Conservation (phyloP, 2,113 vertebrate genomes). For the Phocoena phocoena region DNA sequence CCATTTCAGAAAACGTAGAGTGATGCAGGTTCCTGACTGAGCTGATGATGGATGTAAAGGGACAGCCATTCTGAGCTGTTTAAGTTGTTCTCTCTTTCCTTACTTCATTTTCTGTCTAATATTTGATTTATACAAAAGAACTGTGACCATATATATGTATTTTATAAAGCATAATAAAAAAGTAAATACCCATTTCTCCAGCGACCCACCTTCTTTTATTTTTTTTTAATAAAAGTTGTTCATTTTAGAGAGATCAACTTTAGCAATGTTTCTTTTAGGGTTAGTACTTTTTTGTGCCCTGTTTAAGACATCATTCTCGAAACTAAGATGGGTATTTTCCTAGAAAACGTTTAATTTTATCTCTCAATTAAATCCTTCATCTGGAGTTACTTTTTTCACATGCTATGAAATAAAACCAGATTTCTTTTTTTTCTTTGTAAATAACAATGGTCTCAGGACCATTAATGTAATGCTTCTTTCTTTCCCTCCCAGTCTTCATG, state of each 20-base stretch:
- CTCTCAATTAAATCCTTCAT: neutral
- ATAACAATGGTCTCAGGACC: neutral
- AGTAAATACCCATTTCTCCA: neutral
- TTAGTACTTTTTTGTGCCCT: neutral
- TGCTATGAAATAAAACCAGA: neutral
- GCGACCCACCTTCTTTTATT: neutral
- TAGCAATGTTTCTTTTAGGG: neutral
- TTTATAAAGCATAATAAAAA: neutral
- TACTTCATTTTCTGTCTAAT: neutral
- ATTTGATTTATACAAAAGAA: neutral
- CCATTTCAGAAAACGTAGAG: slow-evolving; percentile 54
- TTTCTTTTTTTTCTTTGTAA: neutral
- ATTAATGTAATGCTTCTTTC: neutral
- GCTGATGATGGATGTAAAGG: neutral
- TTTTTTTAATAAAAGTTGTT: slow-evolving; percentile 8
- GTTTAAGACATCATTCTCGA: neutral
- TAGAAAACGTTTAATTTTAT: too few species aligned
- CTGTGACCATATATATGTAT: neutral
- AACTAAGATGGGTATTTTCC: neutral
- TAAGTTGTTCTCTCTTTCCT: neutral
- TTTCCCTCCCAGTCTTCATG: neutral
- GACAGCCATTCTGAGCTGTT: neutral
- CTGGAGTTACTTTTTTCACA: neutral
- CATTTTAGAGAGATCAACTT: neutral
- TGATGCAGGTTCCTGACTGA: neutral